These are phyloP conservation scores for Drosophila punjabiensis DNA, from an alignment of 1,140 invertebrate genomes.

Conservation along the genomic window DNA sequence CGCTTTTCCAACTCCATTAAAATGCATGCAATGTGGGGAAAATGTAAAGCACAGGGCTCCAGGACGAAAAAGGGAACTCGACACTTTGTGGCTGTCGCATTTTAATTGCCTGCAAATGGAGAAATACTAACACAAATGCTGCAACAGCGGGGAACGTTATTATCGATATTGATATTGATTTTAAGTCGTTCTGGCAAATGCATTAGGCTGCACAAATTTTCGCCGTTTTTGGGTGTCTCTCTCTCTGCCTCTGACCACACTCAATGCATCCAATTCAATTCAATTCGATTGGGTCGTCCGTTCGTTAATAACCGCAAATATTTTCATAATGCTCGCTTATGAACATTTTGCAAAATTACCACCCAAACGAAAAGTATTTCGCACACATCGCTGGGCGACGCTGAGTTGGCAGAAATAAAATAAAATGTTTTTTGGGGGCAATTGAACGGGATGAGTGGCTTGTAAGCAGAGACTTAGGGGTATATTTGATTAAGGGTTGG, in stretches of 20 bases:
- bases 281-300: slow-evolving; percentile 26
- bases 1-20: slow-evolving; percentile 47
- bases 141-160: slow-evolving; percentile 34
- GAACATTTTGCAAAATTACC: slow-evolving; percentile 46
- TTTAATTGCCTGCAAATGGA: slow-evolving; percentile 69
- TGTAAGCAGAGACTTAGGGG: neutral
- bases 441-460: slow-evolving; percentile 6
- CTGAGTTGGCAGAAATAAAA: slow-evolving; percentile 45
- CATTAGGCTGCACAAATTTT: slow-evolving; percentile 38
- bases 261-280: slow-evolving; percentile 42
- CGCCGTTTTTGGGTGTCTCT: neutral
- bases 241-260: slow-evolving; percentile 1
- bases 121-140: slow-evolving; percentile 14
- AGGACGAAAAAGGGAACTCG: slow-evolving; percentile 32
- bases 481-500: neutral
- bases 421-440: slow-evolving; percentile 16
- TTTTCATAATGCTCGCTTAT: slow-evolving; percentile 48
- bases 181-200: slow-evolving; percentile 35
- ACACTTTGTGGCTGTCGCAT: slow-evolving; percentile 58
- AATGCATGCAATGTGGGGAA: slow-evolving; percentile 50
- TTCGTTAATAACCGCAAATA: slow-evolving; percentile 55
- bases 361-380: slow-evolving; percentile 29
- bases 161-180: slow-evolving; percentile 55
- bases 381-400: slow-evolving; percentile 46
- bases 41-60: slow-evolving; percentile 20